These are phyloP conservation scores for Caenorhabditis virilis DNA, from an alignment of 2,888 invertebrate species.

Conservation along the genomic window DNA sequence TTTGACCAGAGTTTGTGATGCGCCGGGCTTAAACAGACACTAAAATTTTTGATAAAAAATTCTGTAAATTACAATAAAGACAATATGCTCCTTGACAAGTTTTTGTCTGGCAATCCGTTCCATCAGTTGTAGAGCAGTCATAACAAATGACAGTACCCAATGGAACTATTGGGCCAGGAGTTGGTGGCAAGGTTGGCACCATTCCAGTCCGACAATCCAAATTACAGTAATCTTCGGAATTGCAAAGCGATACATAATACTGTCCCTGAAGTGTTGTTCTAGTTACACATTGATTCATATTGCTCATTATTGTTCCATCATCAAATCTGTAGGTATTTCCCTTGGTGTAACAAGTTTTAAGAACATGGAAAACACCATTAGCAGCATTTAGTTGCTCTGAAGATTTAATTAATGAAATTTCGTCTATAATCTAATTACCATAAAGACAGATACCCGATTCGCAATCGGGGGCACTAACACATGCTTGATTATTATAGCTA, in stretches of 20 bases:
- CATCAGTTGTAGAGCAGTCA: conserved; percentile 35
- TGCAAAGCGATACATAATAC: conserved; percentile 37
- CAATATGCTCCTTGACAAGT: conserved; percentile 41
- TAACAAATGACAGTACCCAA: conserved; percentile 35
- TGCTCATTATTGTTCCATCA: conserved; percentile 29
- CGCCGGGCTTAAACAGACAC: no score
- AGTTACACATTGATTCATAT: conserved; percentile 32
- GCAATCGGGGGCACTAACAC: conserved; percentile 42
- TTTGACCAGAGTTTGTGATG: no score
- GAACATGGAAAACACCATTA: conserved; percentile 25
- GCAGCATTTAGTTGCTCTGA: conserved; percentile 27
- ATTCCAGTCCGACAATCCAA: conserved; percentile 27
- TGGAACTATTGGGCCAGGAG: not conserved
- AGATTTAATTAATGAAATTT: no score
- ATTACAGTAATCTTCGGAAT: conserved; percentile 37
- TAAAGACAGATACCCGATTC: conserved; percentile 30
- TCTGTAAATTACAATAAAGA: conserved; percentile 43
- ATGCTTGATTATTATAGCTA: conserved; percentile 44
- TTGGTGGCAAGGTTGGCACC: conserved; percentile 10
- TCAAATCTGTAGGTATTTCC: conserved; percentile 29
- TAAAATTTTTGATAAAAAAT: no score
- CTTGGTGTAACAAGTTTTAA: conserved; percentile 25
- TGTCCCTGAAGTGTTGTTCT: conserved; percentile 24
- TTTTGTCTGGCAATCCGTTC: conserved; percentile 39
- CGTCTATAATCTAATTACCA: no score